A percentile compares a stretch with the other conserved stretches of the same genome.
Conservation (phyloP, 2,113 vertebrate species). For the Hyla sarda region DNA sequence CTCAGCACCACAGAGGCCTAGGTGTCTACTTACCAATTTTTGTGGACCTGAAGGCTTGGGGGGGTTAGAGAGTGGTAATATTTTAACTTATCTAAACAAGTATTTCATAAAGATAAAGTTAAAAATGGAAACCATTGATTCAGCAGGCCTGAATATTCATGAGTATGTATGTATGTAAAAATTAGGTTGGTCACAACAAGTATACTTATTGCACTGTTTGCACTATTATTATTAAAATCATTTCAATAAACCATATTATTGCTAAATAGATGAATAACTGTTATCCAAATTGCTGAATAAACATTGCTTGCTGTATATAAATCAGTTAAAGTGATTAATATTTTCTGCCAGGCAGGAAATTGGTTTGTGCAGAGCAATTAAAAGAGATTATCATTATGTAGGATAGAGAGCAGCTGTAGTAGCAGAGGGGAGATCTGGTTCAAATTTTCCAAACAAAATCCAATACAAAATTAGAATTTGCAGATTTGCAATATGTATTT, state of each 20-base stretch:
- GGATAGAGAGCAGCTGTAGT: background rate
- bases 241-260: background rate
- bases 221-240: background rate
- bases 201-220: background rate
- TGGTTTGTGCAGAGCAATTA: conserved; percentile 3
- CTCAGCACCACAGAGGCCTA: too few relatives aligned
- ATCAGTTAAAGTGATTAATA: background rate
- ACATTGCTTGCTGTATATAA: background rate
- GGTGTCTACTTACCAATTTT: too few relatives aligned
- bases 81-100: too few relatives aligned
- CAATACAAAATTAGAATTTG: background rate
- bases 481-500: too few relatives aligned
- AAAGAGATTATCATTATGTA: background rate
- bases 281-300: background rate
- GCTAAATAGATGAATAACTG: background rate
- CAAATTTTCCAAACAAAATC: background rate
- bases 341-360: background rate
- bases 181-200: background rate
- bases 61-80: too few relatives aligned
- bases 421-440: background rate
- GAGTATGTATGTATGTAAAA: too few relatives aligned
- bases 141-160: too few relatives aligned
- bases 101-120: too few relatives aligned
- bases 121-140: too few relatives aligned
- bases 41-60: too few relatives aligned